Evolutionary conservation across 2,113 vertebrate species (phyloP).

Genomic region (Salvelinus sp.): DNA sequence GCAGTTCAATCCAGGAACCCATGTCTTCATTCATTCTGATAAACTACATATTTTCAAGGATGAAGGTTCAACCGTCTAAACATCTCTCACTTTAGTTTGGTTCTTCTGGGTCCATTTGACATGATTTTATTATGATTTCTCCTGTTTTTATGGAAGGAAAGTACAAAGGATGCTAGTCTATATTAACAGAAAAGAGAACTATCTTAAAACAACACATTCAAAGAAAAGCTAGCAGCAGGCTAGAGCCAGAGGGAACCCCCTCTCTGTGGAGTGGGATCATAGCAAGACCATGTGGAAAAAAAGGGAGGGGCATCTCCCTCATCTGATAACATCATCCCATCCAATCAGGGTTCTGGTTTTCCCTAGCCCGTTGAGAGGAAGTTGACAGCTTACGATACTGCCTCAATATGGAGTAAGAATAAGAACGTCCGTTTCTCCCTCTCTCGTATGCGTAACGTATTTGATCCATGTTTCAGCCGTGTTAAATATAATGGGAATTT

Average conservation of each 20-base stretch:
- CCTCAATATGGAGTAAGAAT: conserved; percentile 32
- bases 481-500: conserved; percentile 55
- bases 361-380: conserved; percentile 26
- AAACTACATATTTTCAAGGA: conserved; percentile 45
- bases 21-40: conserved; percentile 38
- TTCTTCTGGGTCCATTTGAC: conserved; percentile 44
- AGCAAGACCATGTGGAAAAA: neutral
- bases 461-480: conserved; percentile 40
- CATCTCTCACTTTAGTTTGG: conserved; percentile 41
- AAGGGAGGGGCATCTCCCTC: conserved; percentile 5
- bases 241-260: neutral
- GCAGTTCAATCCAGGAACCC: conserved; percentile 43
- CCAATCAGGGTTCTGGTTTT: conserved; percentile 41
- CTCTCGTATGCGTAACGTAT: conserved; percentile 52
- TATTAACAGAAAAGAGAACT: conserved; percentile 45
- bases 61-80: conserved; percentile 36
- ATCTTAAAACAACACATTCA: neutral
- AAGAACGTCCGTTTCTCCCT: neutral
- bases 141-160: conserved; percentile 50
- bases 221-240: neutral
- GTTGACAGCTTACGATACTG: conserved; percentile 19
- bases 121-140: conserved; percentile 17
- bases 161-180: neutral
- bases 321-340: conserved; percentile 37
- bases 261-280: conserved; percentile 1